Evolutionary conservation across 1,140 invertebrate species (phyloP), one percentile per base, ranked within the genome.

Genomic region (Marisa cornuarietis): DNA sequence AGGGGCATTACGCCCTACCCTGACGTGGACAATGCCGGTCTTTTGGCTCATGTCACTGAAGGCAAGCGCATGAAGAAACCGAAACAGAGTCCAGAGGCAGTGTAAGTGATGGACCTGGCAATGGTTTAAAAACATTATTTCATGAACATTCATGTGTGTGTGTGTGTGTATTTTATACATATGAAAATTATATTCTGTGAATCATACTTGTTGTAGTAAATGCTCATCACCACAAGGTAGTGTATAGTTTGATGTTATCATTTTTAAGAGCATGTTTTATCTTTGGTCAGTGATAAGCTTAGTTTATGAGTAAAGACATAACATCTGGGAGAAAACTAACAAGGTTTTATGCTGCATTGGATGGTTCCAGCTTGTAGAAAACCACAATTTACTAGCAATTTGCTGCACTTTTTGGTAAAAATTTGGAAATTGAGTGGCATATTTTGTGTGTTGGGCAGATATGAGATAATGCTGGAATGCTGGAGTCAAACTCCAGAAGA

Each of bases 391-490:
- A 26, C 71, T 26, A 72, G 24, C 11, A 26, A 26, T 4, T 22
- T 42, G 31, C 11, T 72, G 2, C 1, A 13, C 0, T 31, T 52
- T n/a, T 13, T 72, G 5, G 31, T 31, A 6, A 13, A 72, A 31
- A 16, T 42, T 51, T 72, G 54, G 11, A 58, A 58, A 58, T 18
- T 58, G 54, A 11, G 16, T 18, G 16, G 16, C 11, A 58, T 58
- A 58, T 58, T 58, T 11, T 4, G 54, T 58, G 54, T 58, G 11
- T 58, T 58, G 11, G 54, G 49, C 72, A 90, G 89, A 62, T 98
- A 97, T 88, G 92, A 94, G 79, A 90, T 99, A 54, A 99, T 99
- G 97, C 92, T 94, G 79, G 91, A 92, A 54, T 98, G 96, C 86
- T 99, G 97, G 97, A 94, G 94, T 83, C 94, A 95, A 85, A 94